phyloP scores from a whole-genome alignment of 2,113 vertebrate genomes.

The Saiga tatarica region DNA sequence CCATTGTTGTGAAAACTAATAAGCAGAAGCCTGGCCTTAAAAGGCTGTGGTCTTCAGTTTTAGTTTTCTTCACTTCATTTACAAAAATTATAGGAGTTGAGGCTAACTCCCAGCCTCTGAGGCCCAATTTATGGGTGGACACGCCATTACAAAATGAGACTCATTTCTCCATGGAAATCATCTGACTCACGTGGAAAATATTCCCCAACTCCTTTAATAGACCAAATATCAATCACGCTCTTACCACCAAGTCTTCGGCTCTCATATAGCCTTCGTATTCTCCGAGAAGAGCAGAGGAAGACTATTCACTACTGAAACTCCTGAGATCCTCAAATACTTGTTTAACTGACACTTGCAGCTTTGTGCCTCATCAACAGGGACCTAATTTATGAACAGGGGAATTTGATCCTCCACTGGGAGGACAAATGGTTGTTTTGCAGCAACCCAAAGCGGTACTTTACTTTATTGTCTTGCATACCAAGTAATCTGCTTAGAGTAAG shows the following conservation, averaged over 20 bases:
- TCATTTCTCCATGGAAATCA: not conserved
- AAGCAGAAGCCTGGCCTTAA: not conserved
- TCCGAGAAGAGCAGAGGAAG: constrained; percentile 18
- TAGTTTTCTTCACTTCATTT: not conserved
- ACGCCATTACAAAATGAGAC: not conserved
- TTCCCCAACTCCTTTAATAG: not conserved
- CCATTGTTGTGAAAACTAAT: not conserved
- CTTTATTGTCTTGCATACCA: not conserved
- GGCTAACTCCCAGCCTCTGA: not conserved
- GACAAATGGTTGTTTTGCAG: not conserved
- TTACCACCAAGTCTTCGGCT: not conserved
- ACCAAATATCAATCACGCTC: not conserved
- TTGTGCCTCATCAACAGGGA: constrained; percentile 3
- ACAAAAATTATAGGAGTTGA: not conserved
- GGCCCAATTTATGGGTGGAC: not conserved
- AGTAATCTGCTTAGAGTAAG: not conserved
- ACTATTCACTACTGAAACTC: constrained; percentile 41
- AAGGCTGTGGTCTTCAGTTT: not conserved
- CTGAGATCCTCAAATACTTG: constrained; percentile 6
- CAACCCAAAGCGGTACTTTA: not conserved
- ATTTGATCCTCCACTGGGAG: constrained; percentile 24
- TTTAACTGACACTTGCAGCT: not conserved
- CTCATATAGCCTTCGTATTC: not conserved
- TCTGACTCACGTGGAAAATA: not conserved
- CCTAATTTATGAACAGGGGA: constrained; percentile 44